Evolutionary conservation across 2,113 vertebrate genomes (phyloP).

Genomic region (Oenanthe oenanthe): DNA sequence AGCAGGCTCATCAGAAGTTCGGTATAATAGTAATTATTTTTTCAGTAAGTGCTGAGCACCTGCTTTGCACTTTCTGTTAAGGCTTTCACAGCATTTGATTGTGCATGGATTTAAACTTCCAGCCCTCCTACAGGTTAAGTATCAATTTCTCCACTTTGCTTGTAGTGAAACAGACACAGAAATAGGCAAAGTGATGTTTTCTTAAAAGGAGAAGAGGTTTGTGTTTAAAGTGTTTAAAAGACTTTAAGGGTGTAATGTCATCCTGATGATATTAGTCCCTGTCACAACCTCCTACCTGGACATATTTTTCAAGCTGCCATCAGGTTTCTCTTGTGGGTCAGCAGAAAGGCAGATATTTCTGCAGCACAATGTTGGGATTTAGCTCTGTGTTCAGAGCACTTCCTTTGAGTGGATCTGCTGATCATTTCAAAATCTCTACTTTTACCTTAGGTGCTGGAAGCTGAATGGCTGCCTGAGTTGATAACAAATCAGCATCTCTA

Average conservation of each 20-base stretch:
- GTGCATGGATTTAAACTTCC: conserved; percentile 4
- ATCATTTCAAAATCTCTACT: neutral
- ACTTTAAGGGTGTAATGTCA: neutral
- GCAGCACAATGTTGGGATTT: neutral
- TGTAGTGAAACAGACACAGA: neutral
- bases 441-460: neutral
- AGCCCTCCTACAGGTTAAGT: neutral
- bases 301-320: neutral
- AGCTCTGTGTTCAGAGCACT: neutral
- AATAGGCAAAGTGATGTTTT: neutral
- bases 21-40: neutral
- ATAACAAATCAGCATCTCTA: neutral
- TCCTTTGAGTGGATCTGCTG: neutral
- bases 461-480: neutral
- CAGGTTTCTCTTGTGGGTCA: neutral
- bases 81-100: neutral
- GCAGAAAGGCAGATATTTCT: neutral
- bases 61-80: neutral
- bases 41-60: neutral
- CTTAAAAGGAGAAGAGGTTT: neutral
- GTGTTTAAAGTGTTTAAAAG: neutral
- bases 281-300: neutral
- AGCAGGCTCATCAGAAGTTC: neutral
- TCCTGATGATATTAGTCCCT: neutral
- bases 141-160: neutral